phyloP scores from a whole-genome alignment of 2,797 vertebrate genomes.

The Esox masquinongy region DNA sequence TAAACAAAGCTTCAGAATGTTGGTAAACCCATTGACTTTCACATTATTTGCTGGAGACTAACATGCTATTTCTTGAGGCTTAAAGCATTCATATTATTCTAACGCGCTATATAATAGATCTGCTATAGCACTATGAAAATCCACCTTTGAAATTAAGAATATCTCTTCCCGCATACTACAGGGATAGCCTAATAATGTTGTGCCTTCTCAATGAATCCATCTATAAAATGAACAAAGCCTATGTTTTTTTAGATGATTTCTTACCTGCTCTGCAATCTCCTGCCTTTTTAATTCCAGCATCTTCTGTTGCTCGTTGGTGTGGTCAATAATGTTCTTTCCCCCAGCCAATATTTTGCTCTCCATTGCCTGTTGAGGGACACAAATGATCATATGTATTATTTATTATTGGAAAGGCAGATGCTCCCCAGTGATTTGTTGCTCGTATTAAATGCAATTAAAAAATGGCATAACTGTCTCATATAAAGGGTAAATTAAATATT shows the following conservation, averaged over 20 bases:
- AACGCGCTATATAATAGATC: too few species aligned
- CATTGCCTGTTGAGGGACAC: constrained; percentile 80
- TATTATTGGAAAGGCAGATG: neutral
- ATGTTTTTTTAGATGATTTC: neutral
- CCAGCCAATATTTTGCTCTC: constrained; percentile 95
- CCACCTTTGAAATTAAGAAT: too few species aligned
- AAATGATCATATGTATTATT: constrained; percentile 8
- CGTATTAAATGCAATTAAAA: neutral
- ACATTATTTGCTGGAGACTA: too few species aligned
- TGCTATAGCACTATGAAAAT: too few species aligned
- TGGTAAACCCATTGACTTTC: too few species aligned
- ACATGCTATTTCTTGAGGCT: too few species aligned
- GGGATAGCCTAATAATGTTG: neutral
- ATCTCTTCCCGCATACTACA: neutral
- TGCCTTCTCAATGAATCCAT: neutral
- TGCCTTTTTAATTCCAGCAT: constrained; percentile 91
- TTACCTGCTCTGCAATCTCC: constrained; percentile 92
- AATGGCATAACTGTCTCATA: neutral
- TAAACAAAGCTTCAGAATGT: too few species aligned
- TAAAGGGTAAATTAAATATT: neutral
- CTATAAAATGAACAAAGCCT: neutral
- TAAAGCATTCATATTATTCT: too few species aligned
- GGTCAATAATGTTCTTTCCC: constrained; percentile 94
- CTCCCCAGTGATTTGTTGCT: neutral
- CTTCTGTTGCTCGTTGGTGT: constrained; percentile 96